Conservation (phyloP, 2,797 vertebrate species). For the Rallus crepitans region DNA sequence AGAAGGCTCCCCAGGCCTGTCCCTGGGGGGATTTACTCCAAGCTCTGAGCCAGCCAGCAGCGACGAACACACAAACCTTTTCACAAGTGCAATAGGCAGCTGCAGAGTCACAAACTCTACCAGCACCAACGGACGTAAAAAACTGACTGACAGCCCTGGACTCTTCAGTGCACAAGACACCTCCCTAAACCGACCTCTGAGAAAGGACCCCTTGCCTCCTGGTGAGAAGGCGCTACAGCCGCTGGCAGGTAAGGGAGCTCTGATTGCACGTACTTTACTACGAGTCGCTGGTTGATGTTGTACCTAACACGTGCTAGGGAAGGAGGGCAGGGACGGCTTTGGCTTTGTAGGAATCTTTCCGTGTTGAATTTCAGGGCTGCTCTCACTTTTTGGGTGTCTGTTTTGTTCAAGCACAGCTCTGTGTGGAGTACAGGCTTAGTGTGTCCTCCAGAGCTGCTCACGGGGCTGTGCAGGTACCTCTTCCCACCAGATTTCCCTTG, state of each 20-base stretch:
- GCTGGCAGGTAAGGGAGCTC: slow-evolving; percentile 83
- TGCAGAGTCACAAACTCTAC: slow-evolving; percentile 76
- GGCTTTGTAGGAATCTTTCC: not conserved
- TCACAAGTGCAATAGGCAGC: slow-evolving; percentile 89
- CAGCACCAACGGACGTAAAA: slow-evolving; percentile 80
- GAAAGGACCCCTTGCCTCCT: slow-evolving; percentile 84
- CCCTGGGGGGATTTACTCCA: slow-evolving; percentile 81
- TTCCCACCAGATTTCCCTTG: not conserved
- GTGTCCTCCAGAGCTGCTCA: not conserved
- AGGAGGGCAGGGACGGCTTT: not conserved
- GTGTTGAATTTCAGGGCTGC: not conserved
- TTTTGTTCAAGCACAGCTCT: no score
- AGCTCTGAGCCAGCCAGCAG: slow-evolving; percentile 76
- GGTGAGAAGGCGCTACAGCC: slow-evolving; percentile 82
- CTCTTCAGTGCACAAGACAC: slow-evolving; percentile 81
- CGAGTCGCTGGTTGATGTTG: fast-evolving
- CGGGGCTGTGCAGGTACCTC: fast-evolving
- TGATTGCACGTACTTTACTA: fast-evolving
- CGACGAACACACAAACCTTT: slow-evolving; percentile 91
- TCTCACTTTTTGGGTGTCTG: not conserved
- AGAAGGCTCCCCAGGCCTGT: slow-evolving; percentile 71
- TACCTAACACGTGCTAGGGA: fast-evolving
- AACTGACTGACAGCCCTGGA: slow-evolving; percentile 78
- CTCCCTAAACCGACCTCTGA: slow-evolving; percentile 75
- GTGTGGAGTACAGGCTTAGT: not conserved